These are phyloP conservation scores for Eufriesea mexicana DNA, from an alignment of 1,140 invertebrate species.

Conservation along the genomic window DNA sequence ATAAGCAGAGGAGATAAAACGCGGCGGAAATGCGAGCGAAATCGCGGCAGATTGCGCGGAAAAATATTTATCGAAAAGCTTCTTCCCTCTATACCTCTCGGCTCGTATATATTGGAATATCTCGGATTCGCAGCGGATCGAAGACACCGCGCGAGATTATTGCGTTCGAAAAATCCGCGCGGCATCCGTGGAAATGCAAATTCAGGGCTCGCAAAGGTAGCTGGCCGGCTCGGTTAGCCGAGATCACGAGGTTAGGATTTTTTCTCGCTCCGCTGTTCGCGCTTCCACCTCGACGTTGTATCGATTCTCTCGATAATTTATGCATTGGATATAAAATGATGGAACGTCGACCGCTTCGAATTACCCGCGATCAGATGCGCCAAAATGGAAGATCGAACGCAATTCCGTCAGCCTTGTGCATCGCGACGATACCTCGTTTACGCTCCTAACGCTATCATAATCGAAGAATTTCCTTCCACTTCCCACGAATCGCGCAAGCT, in stretches of 20 bases:
- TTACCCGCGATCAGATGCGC: conserved; percentile 1
- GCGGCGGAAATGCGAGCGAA: not conserved
- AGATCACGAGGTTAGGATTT: not conserved
- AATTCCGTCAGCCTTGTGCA: not conserved
- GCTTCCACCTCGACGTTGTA: too few species aligned
- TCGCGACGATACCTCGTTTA: not conserved
- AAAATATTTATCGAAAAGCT: conserved; percentile 37
- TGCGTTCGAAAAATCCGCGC: not conserved
- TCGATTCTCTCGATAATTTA: conserved; percentile 9
- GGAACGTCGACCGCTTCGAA: conserved; percentile 13
- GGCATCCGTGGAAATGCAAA: not conserved
- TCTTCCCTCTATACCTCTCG: too few species aligned
- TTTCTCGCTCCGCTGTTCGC: not conserved
- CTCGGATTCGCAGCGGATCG: conserved; percentile 21
- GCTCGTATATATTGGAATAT: conserved; percentile 23
- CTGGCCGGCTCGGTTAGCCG: not conserved
- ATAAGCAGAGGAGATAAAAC: not conserved
- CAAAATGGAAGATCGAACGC: conserved; percentile 26
- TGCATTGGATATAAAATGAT: conserved; percentile 46
- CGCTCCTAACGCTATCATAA: not conserved
- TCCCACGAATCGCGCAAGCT: too few species aligned
- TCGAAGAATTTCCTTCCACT: not conserved
- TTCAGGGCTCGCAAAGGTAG: not conserved
- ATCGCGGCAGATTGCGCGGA: conserved; percentile 31
- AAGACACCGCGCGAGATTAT: conserved; percentile 9